Base-by-base conservation (phyloP, 2,888 invertebrate species). In the Drosophila tripunctata region DNA sequence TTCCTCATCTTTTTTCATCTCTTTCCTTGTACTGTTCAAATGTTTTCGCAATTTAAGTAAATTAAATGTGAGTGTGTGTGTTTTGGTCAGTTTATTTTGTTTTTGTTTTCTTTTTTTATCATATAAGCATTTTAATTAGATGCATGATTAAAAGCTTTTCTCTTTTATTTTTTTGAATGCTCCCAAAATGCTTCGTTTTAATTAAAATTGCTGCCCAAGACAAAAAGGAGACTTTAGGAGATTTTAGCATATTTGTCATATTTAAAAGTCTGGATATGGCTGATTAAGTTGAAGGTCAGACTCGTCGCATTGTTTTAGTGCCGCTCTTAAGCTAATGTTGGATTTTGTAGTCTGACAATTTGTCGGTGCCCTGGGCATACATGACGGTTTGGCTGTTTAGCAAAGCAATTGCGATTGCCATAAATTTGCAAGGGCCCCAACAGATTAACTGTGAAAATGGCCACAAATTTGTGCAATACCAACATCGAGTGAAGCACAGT, bases 381-480 rank as follows among this genome's bases (percentile, higher is more conserved):
- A 19, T 12, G 12, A 38, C 38, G 19, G 6, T 27, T 19, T 24
- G 22, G 19, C 10, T 21, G 21, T 44, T 15, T 38, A 60, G 56
- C 56, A 67, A 63, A 65, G 65, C 78, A 62, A 69, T 73, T 56
- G 30, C 36, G n/a, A 35, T 57, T 57, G 74, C 80, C 58, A 83
- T 80, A 83, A 79, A 83, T 81, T 80, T 70, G 43, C 65, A 64
- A 79, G 64, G 57, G 61, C 73, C 80, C 83, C 86, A 76, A 52
- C 77, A 74, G 83, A 78, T 82, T 75, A 66, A 62, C 67, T 66
- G 64, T 65, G 73, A 51, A 80, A 82, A 67, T 66, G 57, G 62
- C 48, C 56, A 51, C 43, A 66, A 48, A 66, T 56, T 44, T 41
- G 27, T 17, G 44, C 30, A 8, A 17, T 31, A 19, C 21, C 38